These are phyloP conservation scores for Acanthosoma haemorrhoidale DNA, from an alignment of 2,888 invertebrate genomes.

Conservation along the genomic window DNA sequence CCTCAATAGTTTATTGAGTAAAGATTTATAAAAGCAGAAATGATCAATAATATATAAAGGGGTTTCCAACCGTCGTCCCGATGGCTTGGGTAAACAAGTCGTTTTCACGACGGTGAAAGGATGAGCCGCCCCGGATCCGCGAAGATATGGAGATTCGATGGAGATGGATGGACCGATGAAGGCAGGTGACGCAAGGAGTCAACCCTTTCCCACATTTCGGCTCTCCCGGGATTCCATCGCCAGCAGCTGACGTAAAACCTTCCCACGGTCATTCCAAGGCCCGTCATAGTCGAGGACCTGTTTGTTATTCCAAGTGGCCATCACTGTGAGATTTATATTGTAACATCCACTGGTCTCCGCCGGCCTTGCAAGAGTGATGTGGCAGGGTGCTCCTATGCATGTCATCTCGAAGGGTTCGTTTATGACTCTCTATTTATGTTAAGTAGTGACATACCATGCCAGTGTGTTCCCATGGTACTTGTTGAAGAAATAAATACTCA, in stretches of 20 bases:
- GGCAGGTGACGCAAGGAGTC: conserved; percentile 10
- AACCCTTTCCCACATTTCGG: conserved; percentile 14
- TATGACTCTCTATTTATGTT: too few species aligned
- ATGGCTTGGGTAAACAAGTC: neutral
- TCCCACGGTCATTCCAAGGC: neutral
- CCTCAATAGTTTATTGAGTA: too few species aligned
- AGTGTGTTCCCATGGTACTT: too few species aligned
- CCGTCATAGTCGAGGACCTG: neutral
- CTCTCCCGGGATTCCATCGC: neutral
- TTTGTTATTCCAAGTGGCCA: neutral
- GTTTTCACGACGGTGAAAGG: neutral
- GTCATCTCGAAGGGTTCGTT: too few species aligned
- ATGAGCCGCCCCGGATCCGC: neutral
- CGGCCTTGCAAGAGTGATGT: too few species aligned
- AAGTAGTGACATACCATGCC: too few species aligned
- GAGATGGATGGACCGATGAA: neutral
- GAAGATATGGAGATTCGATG: neutral
- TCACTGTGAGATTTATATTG: neutral
- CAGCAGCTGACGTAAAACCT: neutral
- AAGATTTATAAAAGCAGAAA: too few species aligned
- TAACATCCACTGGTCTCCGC: too few species aligned
- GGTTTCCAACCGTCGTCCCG: neutral
- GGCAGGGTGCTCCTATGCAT: too few species aligned
- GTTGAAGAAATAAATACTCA: too few species aligned
- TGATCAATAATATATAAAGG: too few species aligned